Percentiles rank a stretch among this genome's conserved stretches.
Conservation (phyloP, 2,888 invertebrate genomes). For the Limenitis camilla region DNA sequence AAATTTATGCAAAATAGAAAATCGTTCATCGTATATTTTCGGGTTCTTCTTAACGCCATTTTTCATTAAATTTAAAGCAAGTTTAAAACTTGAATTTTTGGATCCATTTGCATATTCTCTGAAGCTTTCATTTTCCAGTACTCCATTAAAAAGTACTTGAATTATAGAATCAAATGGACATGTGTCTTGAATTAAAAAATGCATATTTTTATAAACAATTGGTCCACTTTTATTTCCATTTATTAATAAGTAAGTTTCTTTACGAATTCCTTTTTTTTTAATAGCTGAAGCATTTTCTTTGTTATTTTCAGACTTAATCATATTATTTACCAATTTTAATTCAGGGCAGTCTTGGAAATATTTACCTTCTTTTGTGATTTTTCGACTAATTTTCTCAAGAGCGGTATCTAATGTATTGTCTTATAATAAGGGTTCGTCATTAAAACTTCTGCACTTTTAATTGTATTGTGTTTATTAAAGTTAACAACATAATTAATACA, state of each 20-base stretch:
- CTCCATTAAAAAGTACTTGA: neutral
- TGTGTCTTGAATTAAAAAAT: neutral
- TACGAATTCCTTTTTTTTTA: neutral
- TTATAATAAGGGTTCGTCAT: too few relatives aligned
- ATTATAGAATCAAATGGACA: conserved; percentile 4
- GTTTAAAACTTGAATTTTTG: neutral
- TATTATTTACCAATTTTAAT: conserved; percentile 1
- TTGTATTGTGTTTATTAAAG: too few relatives aligned
- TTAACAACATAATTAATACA: too few relatives aligned
- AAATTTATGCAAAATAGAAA: neutral
- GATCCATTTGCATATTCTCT: neutral
- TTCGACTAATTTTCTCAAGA: neutral
- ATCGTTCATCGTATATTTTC: neutral
- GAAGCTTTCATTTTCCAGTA: neutral
- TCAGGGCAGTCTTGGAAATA: neutral
- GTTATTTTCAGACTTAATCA: neutral
- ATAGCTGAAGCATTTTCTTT: neutral
- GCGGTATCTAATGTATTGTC: neutral
- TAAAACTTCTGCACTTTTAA: too few relatives aligned
- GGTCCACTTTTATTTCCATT: conserved; percentile 6
- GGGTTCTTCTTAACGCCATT: neutral
- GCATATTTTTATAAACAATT: neutral
- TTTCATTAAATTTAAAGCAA: neutral
- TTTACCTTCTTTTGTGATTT: conserved; percentile 2
- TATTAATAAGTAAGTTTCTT: neutral